phyloP scores from a whole-genome alignment of 2,113 vertebrate genomes.

The Gila orcuttii region DNA sequence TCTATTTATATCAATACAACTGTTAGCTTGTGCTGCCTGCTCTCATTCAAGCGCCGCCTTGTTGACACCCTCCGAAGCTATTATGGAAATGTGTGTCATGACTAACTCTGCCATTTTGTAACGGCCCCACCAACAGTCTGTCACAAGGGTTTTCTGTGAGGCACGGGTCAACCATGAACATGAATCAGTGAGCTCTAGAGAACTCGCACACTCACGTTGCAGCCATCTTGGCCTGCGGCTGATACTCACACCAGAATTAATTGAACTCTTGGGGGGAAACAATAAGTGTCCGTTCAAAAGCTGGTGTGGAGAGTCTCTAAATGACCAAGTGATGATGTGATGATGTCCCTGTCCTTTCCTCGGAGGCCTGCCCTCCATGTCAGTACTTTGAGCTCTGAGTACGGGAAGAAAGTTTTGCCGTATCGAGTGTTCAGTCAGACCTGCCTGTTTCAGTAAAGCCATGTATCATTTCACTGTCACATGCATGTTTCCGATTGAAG shows the following conservation, averaged over 20 bases:
- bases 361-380: background rate
- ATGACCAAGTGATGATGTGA: conserved; percentile 48
- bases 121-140: conserved; percentile 30
- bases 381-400: conserved; percentile 20
- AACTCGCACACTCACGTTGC: background rate
- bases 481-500: background rate
- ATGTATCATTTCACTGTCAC: background rate
- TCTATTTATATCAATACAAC: conserved; percentile 53
- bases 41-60: conserved; percentile 29
- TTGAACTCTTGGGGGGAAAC: conserved; percentile 33
- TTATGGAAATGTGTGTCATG: conserved; percentile 56
- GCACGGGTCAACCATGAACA: conserved; percentile 39
- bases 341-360: conserved; percentile 45
- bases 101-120: conserved; percentile 28
- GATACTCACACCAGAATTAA: conserved; percentile 45
- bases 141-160: conserved; percentile 44
- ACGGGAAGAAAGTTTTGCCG: background rate
- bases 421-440: background rate
- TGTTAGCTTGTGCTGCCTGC: conserved; percentile 37
- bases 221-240: background rate
- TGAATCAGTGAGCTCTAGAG: conserved; percentile 5
- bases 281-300: conserved; percentile 37
- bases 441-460: background rate
- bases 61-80: conserved; percentile 39
- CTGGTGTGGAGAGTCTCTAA: conserved; percentile 38